phyloP scores from a whole-genome alignment of 2,888 invertebrate species.

The Eumerus sabulonum region DNA sequence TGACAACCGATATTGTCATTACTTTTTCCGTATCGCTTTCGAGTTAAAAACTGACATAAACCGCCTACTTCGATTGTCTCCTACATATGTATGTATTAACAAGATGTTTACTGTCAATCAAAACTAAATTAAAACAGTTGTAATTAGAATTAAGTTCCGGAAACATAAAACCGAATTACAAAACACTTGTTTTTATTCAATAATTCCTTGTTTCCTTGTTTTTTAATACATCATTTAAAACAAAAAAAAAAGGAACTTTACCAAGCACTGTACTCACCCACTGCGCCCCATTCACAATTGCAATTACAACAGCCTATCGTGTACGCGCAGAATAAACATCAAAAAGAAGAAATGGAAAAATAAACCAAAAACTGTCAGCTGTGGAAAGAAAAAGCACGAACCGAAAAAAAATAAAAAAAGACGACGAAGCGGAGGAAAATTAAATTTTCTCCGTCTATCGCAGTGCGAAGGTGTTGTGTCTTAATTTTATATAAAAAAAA shows the following conservation, averaged over 20 bases:
- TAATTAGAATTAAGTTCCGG: too few relatives aligned
- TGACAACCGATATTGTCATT: neutral
- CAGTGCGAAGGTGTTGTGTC: slow-evolving; percentile 6
- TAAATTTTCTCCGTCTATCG: slow-evolving; percentile 55
- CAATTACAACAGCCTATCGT: slow-evolving; percentile 12
- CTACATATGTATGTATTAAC: too few relatives aligned
- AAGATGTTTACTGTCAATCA: neutral
- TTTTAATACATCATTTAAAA: too few relatives aligned
- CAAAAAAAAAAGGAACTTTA: too few relatives aligned
- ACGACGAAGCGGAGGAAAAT: slow-evolving; percentile 41
- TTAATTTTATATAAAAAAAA: too few relatives aligned
- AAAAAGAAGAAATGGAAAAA: slow-evolving; percentile 60
- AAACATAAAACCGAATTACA: too few relatives aligned
- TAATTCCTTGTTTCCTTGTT: too few relatives aligned
- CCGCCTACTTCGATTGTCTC: neutral
- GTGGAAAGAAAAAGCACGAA: slow-evolving; percentile 29
- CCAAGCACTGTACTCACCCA: neutral
- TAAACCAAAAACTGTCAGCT: slow-evolving; percentile 67
- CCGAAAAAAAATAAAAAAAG: slow-evolving; percentile 12
- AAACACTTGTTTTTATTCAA: too few relatives aligned
- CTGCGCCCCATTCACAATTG: slow-evolving; percentile 25
- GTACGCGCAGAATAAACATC: slow-evolving; percentile 43
- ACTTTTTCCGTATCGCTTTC: neutral
- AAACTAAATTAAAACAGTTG: too few relatives aligned
- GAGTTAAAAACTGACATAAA: neutral